These are phyloP conservation scores for Philypnodon macrostomus DNA, from an alignment of 2,797 vertebrate species.

Conservation along the genomic window DNA sequence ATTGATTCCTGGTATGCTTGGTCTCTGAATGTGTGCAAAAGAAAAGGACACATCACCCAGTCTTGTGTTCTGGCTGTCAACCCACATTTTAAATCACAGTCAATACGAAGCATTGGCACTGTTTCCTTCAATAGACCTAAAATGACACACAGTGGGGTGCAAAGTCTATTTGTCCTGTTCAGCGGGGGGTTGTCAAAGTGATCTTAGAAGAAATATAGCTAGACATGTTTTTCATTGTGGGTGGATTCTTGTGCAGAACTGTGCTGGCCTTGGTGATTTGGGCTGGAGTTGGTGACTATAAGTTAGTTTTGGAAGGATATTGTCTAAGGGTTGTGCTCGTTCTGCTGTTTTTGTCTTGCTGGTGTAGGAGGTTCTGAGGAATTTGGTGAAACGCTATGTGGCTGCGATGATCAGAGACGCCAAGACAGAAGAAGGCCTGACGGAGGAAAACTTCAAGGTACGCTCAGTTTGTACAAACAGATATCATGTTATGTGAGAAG, in stretches of 20 bases:
- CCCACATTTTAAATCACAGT: constrained; percentile 14
- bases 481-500: background rate
- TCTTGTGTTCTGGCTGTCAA: constrained; percentile 3
- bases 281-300: background rate
- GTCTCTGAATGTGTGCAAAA: constrained; percentile 10
- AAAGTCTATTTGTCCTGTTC: constrained; percentile 15
- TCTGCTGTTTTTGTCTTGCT: constrained; percentile 1
- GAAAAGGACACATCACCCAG: background rate
- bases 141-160: constrained; percentile 28
- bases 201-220: constrained; percentile 4
- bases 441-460: constrained; percentile 99
- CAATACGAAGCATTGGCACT: constrained; percentile 12
- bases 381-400: constrained; percentile 95
- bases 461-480: constrained; percentile 6
- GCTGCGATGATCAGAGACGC: constrained; percentile 99
- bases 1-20: constrained; percentile 6
- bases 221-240: constrained; percentile 19
- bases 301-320: background rate
- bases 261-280: constrained; percentile 1
- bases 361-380: constrained; percentile 91
- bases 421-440: constrained; percentile 95
- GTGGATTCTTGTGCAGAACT: background rate
- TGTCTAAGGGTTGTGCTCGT: background rate
- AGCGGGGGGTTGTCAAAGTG: constrained; percentile 13
- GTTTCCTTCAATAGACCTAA: constrained; percentile 12